These are phyloP conservation scores for Platycnemis pennipes DNA, from an alignment of 2,888 invertebrate species.

Conservation along the genomic window DNA sequence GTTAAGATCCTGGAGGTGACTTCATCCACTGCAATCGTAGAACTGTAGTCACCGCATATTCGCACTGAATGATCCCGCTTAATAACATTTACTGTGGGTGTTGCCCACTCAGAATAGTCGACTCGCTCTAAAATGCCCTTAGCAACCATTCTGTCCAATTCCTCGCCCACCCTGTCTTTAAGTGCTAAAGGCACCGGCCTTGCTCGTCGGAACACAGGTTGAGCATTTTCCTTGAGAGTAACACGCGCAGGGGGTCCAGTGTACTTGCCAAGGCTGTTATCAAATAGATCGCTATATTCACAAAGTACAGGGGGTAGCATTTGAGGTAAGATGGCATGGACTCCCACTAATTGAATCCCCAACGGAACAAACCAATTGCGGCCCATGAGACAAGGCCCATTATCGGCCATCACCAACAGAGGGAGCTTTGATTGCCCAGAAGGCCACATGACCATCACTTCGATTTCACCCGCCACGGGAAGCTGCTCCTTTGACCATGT, in stretches of 20 bases:
- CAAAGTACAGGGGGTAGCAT: too few relatives aligned
- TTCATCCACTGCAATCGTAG: neutral
- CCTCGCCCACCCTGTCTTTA: neutral
- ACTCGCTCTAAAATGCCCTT: neutral
- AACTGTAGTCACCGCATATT: neutral
- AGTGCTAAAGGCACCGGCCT: neutral
- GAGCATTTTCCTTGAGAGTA: neutral
- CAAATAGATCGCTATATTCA: too few relatives aligned
- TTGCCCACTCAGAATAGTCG: neutral
- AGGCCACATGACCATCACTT: neutral
- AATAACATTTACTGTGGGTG: conserved; percentile 13
- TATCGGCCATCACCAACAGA: too few relatives aligned
- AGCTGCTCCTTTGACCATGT: too few relatives aligned
- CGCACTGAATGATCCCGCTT: neutral
- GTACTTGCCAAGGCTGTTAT: neutral
- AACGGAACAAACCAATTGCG: too few relatives aligned
- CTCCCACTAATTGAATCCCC: too few relatives aligned
- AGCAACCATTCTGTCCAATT: too few relatives aligned
- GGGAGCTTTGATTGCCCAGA: neutral
- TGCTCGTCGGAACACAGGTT: neutral
- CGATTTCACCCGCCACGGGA: too few relatives aligned
- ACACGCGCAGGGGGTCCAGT: conserved; percentile 17
- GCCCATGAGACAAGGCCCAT: too few relatives aligned
- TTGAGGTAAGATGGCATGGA: too few relatives aligned
- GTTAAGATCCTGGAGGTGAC: neutral